Percentiles rank a stretch among this genome's conserved stretches.
These are phyloP conservation scores for Oncorhynchus tshawytscha DNA, from an alignment of 2,113 vertebrate genomes.

Conservation along the genomic window DNA sequence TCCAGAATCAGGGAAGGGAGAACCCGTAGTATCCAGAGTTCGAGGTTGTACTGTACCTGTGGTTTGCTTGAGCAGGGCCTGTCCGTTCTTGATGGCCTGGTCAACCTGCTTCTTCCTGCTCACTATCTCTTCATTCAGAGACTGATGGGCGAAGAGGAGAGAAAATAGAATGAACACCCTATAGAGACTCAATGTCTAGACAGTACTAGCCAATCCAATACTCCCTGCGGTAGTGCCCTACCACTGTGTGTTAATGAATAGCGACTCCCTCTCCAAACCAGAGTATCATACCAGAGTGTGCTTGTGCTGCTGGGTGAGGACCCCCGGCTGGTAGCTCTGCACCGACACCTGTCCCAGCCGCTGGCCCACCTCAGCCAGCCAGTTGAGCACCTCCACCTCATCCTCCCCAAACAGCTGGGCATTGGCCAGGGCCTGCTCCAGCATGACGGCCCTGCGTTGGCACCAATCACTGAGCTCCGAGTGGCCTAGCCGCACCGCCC, in stretches of 20 bases:
- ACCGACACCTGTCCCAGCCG: conserved; percentile 86
- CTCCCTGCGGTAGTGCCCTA: neutral
- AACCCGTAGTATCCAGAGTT: neutral
- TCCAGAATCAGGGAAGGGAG: neutral
- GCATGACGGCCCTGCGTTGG: conserved; percentile 81
- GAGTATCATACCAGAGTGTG: conserved; percentile 85
- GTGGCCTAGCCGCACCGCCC: conserved; percentile 79
- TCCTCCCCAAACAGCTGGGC: conserved; percentile 97
- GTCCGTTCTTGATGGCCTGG: conserved; percentile 96
- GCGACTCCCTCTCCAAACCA: no score
- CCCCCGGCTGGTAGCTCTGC: conserved; percentile 87
- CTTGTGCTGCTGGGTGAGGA: conserved; percentile 89
- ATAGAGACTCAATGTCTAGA: neutral
- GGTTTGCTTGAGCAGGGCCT: conserved; percentile 95
- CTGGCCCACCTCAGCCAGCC: conserved; percentile 97
- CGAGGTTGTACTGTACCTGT: conserved; percentile 78
- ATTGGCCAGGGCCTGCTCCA: conserved; percentile 91
- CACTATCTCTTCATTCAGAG: conserved; percentile 93
- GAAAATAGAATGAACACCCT: neutral
- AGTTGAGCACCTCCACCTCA: conserved; percentile 99
- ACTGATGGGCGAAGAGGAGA: conserved; percentile 63
- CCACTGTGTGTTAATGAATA: no score
- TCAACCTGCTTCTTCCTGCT: conserved; percentile 97
- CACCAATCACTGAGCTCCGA: conserved; percentile 83
- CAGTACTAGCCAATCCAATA: no score